Conservation (phyloP, 2,888 invertebrate genomes). For the Mamestra brassicae region DNA sequence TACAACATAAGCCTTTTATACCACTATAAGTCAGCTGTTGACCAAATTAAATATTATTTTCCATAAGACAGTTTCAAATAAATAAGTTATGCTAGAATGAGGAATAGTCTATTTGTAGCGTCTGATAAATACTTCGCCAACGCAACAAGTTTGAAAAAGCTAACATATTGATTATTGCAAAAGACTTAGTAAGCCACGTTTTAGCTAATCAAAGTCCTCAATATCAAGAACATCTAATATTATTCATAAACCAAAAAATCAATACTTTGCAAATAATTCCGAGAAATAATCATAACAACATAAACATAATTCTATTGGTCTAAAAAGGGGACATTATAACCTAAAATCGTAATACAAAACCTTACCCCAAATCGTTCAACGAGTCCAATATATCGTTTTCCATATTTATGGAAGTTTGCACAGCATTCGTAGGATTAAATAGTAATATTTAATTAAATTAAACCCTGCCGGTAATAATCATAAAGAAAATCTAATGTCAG, state of each 20-base stretch:
- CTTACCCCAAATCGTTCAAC: slow-evolving; percentile 92
- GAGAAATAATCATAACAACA: background rate
- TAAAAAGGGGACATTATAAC: slow-evolving; percentile 44
- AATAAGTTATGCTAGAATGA: no score
- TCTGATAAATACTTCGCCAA: slow-evolving; percentile 41
- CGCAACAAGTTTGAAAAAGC: slow-evolving; percentile 39
- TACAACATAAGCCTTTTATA: no score
- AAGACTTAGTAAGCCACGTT: slow-evolving; percentile 21
- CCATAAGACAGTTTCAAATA: no score
- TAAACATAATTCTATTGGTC: background rate
- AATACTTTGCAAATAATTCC: background rate
- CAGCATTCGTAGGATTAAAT: slow-evolving; percentile 28
- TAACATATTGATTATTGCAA: slow-evolving; percentile 42
- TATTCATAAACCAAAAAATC: background rate
- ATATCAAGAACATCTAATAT: background rate
- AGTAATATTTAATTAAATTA: slow-evolving; percentile 8
- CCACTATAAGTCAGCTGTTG: background rate
- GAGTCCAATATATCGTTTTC: slow-evolving; percentile 92
- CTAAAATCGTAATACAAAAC: slow-evolving; percentile 49
- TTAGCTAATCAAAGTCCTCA: background rate
- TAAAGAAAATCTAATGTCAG: slow-evolving; percentile 37
- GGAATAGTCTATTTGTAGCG: background rate
- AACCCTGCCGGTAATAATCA: slow-evolving; percentile 48
- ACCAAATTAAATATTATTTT: background rate
- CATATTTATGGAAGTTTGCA: slow-evolving; percentile 77